Base-by-base conservation (phyloP, 2,113 vertebrate genomes). In the Erythrolamprus reginae region DNA sequence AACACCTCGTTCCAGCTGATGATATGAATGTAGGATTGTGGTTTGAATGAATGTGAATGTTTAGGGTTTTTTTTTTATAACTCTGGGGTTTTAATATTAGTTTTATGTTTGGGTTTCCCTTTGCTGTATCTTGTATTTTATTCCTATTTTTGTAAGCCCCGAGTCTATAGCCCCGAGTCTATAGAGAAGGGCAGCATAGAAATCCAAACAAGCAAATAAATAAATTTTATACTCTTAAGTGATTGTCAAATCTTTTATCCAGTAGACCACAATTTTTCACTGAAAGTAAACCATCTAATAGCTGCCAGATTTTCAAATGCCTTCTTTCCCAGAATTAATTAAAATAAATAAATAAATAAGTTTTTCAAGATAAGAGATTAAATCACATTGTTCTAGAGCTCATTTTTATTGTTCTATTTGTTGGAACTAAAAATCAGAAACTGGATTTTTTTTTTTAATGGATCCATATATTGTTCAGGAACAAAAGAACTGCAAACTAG, bases 401-500 rank as follows among this genome's bases (percentile, higher is more conserved):
- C 12, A 3, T 61, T 90, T 52, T 42, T 33, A 65, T 65, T 65
- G 50, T 38, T n/a, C 53, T 89, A 84, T 84, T 26, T 84, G 9
- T 56, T 13, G 21, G 2, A 33, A 70, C 42, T 33, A 33, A 65
- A 65, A 65, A 28, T 65, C 58, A 65, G 58, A 70, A 21, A 90
- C 52, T 2, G 86, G 47, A 38, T 65, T 55, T 61, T 28, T n/a
- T n/a, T n/a, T 65, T 55, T 61, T 28, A 86, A 9, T 56, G 38
- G 15, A n/a, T 53, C 47, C 24, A 86, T 82, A 90, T 90, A 61
- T 28, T 50, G 12, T 15, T 61, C 26, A 47, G 53, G 21, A 23
- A 70, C 42, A 84, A 90, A 86, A 51, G 33, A 86, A 90, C 48
- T 90, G 56, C 56, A 90, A 70, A 24, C 61, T 28, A 84, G 82